Evolutionary conservation across 2,113 vertebrate species (phyloP), one percentile per base, ranked within the genome.

Genomic region (Canis aureus): DNA sequence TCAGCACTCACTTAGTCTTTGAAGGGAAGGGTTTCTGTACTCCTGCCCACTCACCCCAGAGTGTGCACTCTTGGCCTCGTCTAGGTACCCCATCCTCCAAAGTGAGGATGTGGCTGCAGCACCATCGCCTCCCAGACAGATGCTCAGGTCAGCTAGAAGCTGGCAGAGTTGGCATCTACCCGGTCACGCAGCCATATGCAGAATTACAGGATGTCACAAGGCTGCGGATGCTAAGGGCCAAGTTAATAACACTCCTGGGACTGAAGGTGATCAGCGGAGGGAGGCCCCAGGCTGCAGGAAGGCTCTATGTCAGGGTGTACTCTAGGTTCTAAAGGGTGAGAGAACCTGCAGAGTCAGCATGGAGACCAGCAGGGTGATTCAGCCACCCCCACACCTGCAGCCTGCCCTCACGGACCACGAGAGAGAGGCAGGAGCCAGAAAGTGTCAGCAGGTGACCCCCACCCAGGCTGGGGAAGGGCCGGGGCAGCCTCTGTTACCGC

Each of bases 191-290:
- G 35, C 17, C n/a, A n/a, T 10, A 2, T 5, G 15, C 82, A 85
- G 35, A 66, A 53, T 53, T 0, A 19, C 11, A 7, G 76, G 66
- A 8, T 0, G 23, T 35, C 25, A 3, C 11, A 16, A 35, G 53
- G 71, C 79, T 69, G 66, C 15, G 2, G 17, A 23, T 7, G 2
- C 78, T 2, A n/a, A n/a, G 62, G 27, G n/a, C 67, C 5, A 7
- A 12, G 23, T 38, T 13, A 16, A 19, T 43, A 49, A 5, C 22
- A 35, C 11, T 10, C 2, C 17, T 0, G 10, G 29, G n/a, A 19
- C 11, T 43, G 71, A 49, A 12, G 4, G 27, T 1, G 5, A 53
- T 3, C 49, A 2, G 8, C 11, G 9, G 67, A n/a, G 60, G 43
- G 35, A 60, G 13, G 29, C 15, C 73, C 23, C 38, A 35, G 53